Evolutionary conservation across 1,140 invertebrate genomes (phyloP).

Genomic region (Lordiphosa mommai): DNA sequence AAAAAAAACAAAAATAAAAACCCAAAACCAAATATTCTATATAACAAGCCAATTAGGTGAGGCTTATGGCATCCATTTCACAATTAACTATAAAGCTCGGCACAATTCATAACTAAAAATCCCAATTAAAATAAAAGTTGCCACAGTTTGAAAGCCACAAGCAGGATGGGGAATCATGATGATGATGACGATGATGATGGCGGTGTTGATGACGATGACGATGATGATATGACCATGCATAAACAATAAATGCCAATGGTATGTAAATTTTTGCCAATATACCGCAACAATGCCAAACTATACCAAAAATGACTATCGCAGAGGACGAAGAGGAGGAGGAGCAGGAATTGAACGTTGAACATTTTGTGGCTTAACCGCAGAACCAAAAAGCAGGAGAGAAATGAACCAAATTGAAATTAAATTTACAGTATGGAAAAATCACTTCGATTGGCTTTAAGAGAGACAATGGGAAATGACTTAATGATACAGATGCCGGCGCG

Average conservation of each 20-base stretch:
- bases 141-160: slow-evolving; percentile 58
- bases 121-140: slow-evolving; percentile 39
- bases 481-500: neutral
- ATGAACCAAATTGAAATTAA: slow-evolving; percentile 43
- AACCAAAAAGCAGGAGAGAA: slow-evolving; percentile 10
- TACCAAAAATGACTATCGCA: slow-evolving; percentile 23
- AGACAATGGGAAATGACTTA: slow-evolving; percentile 2
- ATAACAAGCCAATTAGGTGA: slow-evolving; percentile 33
- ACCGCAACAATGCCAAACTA: slow-evolving; percentile 70
- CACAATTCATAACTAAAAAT: slow-evolving; percentile 34
- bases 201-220: slow-evolving; percentile 8
- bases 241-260: slow-evolving; percentile 69
- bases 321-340: slow-evolving; percentile 3
- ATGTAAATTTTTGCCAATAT: slow-evolving; percentile 70
- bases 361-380: slow-evolving; percentile 58
- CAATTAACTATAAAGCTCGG: slow-evolving; percentile 29
- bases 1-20: neutral
- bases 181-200: slow-evolving; percentile 13
- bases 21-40: slow-evolving; percentile 10
- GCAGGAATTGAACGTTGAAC: slow-evolving; percentile 34
- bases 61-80: slow-evolving; percentile 18
- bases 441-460: slow-evolving; percentile 23
- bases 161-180: slow-evolving; percentile 5
- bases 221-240: slow-evolving; percentile 48
- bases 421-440: slow-evolving; percentile 43